A percentile compares a stretch with the other conserved stretches of the same genome.
phyloP scores from a whole-genome alignment of 2,888 invertebrate species.

The Chalcosyrphus nemorum region DNA sequence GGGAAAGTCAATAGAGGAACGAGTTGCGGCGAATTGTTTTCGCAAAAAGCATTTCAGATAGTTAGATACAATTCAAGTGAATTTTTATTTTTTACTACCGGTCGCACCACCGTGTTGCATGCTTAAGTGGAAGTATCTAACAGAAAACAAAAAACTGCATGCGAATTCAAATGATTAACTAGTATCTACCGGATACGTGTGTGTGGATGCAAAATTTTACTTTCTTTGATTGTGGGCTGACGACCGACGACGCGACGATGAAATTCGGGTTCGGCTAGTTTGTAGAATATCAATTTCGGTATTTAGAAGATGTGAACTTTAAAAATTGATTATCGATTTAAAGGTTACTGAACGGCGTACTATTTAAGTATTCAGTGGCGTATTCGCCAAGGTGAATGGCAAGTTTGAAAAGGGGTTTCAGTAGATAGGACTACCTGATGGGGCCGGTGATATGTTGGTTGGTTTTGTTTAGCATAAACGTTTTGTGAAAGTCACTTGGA shows the following conservation, averaged over 20 bases:
- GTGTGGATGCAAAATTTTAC: slow-evolving; percentile 38
- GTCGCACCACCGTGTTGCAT: slow-evolving; percentile 14
- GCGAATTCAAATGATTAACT: not conserved
- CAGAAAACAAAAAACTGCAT: slow-evolving; percentile 1
- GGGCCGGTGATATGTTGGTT: not conserved
- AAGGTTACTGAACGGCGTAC: slow-evolving; percentile 14
- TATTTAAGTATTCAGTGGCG: not conserved
- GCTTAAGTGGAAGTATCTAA: slow-evolving; percentile 23
- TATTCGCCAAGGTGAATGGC: slow-evolving; percentile 36
- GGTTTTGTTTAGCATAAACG: not conserved
- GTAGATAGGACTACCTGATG: not conserved
- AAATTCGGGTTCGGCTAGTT: slow-evolving; percentile 16
- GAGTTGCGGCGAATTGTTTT: slow-evolving; percentile 32
- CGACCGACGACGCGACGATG: too few relatives aligned
- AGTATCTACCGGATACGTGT: slow-evolving; percentile 43
- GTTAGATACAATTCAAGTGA: slow-evolving; percentile 26
- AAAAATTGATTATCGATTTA: not conserved
- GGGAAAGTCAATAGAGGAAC: slow-evolving; percentile 52
- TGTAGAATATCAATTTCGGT: slow-evolving; percentile 46
- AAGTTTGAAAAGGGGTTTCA: not conserved
- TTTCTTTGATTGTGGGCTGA: slow-evolving; percentile 54
- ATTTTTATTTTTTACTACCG: slow-evolving; percentile 45
- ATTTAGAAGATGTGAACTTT: slow-evolving; percentile 16
- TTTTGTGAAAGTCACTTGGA: slow-evolving; percentile 3
- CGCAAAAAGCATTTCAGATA: slow-evolving; percentile 33